These are phyloP conservation scores for Alitta virens DNA, from an alignment of 2,888 invertebrate species.

Conservation along the genomic window DNA sequence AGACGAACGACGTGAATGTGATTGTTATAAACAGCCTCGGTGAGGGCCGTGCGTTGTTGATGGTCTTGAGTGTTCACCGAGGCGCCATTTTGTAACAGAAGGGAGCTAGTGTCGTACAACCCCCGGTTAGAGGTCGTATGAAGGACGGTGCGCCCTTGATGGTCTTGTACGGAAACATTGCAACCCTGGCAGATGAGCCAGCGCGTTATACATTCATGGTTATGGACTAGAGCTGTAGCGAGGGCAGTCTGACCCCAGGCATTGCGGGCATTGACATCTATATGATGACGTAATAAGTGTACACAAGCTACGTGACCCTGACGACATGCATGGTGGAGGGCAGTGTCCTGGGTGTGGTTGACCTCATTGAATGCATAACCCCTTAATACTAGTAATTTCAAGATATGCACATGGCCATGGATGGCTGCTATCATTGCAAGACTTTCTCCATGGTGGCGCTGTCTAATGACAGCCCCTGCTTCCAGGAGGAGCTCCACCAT, in stretches of 20 bases:
- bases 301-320: neutral
- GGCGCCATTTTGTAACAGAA: neutral
- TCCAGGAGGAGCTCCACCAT: neutral
- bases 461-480: neutral
- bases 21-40: neutral
- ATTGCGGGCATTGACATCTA: neutral
- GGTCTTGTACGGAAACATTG: neutral
- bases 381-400: neutral
- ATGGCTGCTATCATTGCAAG: neutral
- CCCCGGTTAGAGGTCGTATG: neutral
- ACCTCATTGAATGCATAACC: neutral
- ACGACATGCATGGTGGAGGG: neutral
- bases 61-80: neutral
- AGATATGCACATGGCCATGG: neutral
- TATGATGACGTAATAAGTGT: neutral
- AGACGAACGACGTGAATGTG: neutral
- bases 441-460: neutral
- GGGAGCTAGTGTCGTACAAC: neutral
- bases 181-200: neutral
- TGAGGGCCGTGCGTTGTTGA: neutral
- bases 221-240: neutral
- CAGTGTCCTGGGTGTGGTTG: neutral
- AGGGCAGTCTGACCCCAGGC: neutral
- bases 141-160: neutral
- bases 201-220: neutral